phyloP scores from a whole-genome alignment of 2,113 vertebrate species.

The Fregata magnificens region DNA sequence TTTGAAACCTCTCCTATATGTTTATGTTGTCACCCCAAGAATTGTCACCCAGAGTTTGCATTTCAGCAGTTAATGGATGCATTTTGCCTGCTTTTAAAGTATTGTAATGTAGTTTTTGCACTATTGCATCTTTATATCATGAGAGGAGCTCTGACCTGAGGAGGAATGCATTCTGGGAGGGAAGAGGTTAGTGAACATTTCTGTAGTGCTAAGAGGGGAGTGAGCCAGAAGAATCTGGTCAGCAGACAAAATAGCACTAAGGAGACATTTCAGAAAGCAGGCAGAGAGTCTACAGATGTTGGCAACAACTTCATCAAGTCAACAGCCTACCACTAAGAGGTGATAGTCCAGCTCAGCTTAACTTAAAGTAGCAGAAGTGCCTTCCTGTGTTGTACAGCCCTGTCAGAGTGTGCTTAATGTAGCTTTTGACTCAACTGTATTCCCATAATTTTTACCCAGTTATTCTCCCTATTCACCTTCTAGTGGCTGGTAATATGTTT shows the following conservation, averaged over 20 bases:
- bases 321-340: neutral
- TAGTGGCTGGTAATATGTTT: neutral
- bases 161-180: neutral
- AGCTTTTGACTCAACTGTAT: neutral
- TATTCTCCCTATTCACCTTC: neutral
- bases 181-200: neutral
- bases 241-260: neutral
- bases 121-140: accelerated
- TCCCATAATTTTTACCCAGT: neutral
- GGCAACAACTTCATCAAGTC: neutral
- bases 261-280: neutral
- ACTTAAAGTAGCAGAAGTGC: neutral
- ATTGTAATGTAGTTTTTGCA: accelerated
- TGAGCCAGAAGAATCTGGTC: neutral
- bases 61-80: neutral
- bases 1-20: neutral
- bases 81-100: neutral
- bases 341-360: neutral
- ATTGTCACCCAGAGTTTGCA: neutral
- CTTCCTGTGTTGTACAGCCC: neutral
- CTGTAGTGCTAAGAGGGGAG: neutral
- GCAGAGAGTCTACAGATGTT: neutral
- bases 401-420: neutral
- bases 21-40: neutral
- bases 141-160: neutral